Base-by-base conservation (phyloP, 2,888 invertebrate genomes). In the Diplazon laetatorius region DNA sequence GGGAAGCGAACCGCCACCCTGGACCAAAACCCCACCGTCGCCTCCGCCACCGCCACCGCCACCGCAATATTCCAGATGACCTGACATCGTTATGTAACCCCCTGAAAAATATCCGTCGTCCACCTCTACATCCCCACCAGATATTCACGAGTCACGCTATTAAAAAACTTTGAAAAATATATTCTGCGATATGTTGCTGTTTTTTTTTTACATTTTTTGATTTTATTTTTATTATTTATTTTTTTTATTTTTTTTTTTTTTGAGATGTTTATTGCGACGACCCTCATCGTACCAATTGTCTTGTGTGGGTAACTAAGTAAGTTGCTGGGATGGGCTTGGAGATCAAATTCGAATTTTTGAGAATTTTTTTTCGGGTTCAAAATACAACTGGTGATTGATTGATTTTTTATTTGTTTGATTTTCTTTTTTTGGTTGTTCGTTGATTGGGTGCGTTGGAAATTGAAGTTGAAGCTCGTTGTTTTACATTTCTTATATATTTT, bases 31-130 rank as follows among this genome's bases (percentile, higher is more conserved):
- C n/a, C 82, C 78, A 79, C 83, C 50, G 82, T 85, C 75, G 85
- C 84, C 86, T 85, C 85, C 86, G 30, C 85, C 84, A 55, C 86
- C 84, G 16, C 85, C 72, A 6, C 84, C 83, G 5, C 84, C 80
- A 52, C 88, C 85, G 70, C 90, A 90, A 83, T 90, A 90, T 65
- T 90, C 91, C 81, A 90, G 84, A 81, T 90, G 90, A 77, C 88
- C 86, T 63, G 89, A 84, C 88, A 90, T 88, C 80, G 89, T 83
- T 76, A 91, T 86, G 83, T 90, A 91, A 72, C 88, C 88, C 71
- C 88, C 91, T 90, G 85, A 66, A 86, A 84, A 79, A 73, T 62
- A 75, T 72, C 62, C 78, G 78, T 79, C 78, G 78, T 79, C 78
- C 78, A 80, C 76, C 76, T 80, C 80, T 79, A 79, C 78, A 79